Base-by-base conservation (phyloP, 2,888 invertebrate species). In the Cataglyphis livida region DNA sequence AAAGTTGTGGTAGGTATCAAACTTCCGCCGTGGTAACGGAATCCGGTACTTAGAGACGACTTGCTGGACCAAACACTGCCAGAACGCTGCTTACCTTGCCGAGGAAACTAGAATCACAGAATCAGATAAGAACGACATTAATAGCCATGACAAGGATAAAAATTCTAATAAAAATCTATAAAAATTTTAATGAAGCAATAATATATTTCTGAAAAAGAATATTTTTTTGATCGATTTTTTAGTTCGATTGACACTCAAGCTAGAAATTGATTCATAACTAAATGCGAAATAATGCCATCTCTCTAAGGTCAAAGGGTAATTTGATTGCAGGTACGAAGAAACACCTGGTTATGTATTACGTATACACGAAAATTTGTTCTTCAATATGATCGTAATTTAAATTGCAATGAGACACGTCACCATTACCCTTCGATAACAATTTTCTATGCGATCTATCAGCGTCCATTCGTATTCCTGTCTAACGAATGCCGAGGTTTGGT, bases 41-140 rank as follows among this genome's bases (percentile, higher is more conserved):
- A 97, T 5, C 98, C 98, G 57, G 97, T 97, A 93, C 98, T 98
- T 66, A 98, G 94, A 0, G 98, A 98, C 12, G 98, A 98, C 95
- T 99, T 99, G 85, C 93, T 94, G 3, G 98, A 98, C 97, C 98
- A 99, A 75, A 98, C 97, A 93, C 98, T 98, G 0, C 98, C 97
- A 0, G 98, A 97, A 59, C 98, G 96, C 88, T 97, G 97, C 93
- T 98, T 98, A 2, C 96, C 96, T 87, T 96, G 96, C 85, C 96
- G 96, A 4, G 96, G 96, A 93, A 97, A 97, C 97, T 96, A 93
- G 68, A 93, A 95, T 92, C 85, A 83, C 12, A 83, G 57, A 48
- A 62, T 7, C 25, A 9, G 21, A 6, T 81, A 71, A 81, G 61
- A 83, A 78, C 38, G 7, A 38, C 44, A 15, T 18, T 57, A 70